Evolutionary conservation across 2,888 invertebrate species (phyloP), one percentile per base, ranked within the genome.

Genomic region (Diarsia mendica): DNA sequence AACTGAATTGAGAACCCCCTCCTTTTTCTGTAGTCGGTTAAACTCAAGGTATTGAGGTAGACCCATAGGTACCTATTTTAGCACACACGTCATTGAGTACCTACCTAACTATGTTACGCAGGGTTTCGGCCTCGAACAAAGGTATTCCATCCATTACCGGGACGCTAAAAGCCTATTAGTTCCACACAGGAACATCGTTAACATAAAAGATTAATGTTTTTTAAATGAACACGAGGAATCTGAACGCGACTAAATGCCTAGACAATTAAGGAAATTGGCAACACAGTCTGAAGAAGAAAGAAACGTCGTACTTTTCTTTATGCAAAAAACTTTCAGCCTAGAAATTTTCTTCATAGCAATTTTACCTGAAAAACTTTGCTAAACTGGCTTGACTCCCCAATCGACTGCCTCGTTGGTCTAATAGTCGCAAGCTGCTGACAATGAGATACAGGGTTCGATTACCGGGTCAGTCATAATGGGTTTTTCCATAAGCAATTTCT

Each of bases 121-220:
- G 39, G 74, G 60, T 85, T 73, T 83, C 67, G 71, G 51, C 15
- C 0, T 33, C 18, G 6, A 73, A 82, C 73, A 85, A 85, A 75
- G 65, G 65, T 61, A 60, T 72, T 76, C 55, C 64, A 75, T 75
- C 76, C 75, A 86, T 81, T 84, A 86, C 73, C 69, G 55, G 58
- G 58, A 69, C 78, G 72, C 75, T 83, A 87, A 83, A 85, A 87
- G 84, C 80, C 73, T 84, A 83, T 78, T 80, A 82, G 75, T 65
- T 65, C 70, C 78, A 58, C 74, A 18, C 71, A 72, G 67, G 67
- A 77, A 80, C 53, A 70, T 77, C 75, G 83, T 83, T 85, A 83
- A 65, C 72, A 67, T 67, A 67, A 67, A 84, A 78, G 74, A 84
- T 85, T 83, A 81, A 87, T 85, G 80, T 48, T 78, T 82, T 85